These are phyloP conservation scores for Platycnemis pennipes DNA, from an alignment of 2,888 invertebrate species.

Conservation along the genomic window DNA sequence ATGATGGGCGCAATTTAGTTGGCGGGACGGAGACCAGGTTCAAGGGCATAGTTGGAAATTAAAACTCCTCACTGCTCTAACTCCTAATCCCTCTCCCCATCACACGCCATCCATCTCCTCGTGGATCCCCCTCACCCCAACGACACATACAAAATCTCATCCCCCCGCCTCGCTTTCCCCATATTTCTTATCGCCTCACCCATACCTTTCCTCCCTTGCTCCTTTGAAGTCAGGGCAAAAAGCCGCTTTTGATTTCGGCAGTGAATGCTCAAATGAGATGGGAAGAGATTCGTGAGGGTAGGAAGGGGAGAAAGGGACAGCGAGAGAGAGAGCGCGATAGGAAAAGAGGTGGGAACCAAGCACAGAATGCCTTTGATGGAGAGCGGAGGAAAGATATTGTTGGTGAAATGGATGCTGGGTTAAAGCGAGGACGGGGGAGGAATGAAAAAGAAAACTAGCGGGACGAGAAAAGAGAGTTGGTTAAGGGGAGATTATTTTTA, in stretches of 20 bases:
- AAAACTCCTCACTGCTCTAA: not conserved
- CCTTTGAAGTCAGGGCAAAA: conserved; percentile 55
- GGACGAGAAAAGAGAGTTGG: not conserved
- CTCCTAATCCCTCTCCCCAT: not conserved
- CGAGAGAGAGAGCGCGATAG: not conserved
- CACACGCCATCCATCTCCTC: not conserved
- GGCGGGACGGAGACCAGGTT: not conserved
- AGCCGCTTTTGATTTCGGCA: conserved; percentile 60
- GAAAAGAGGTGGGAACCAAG: not conserved
- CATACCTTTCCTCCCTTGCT: not conserved
- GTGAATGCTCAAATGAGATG: conserved; percentile 57
- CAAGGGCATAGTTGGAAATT: not conserved
- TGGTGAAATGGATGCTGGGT: not conserved
- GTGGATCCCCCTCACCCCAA: not conserved
- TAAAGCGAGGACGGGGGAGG: no score
- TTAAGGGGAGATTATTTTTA: not conserved
- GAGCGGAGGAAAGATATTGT: not conserved
- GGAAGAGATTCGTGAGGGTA: not conserved
- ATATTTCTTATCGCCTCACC: not conserved
- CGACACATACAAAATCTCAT: not conserved
- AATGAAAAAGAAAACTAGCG: not conserved
- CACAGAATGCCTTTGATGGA: not conserved
- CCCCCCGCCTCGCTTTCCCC: not conserved
- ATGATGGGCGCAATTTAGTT: not conserved
- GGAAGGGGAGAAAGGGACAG: not conserved